A percentile compares a stretch with the other conserved stretches of the same genome.
Conservation (phyloP, 1,140 invertebrate genomes). For the Drosophila guanche region DNA sequence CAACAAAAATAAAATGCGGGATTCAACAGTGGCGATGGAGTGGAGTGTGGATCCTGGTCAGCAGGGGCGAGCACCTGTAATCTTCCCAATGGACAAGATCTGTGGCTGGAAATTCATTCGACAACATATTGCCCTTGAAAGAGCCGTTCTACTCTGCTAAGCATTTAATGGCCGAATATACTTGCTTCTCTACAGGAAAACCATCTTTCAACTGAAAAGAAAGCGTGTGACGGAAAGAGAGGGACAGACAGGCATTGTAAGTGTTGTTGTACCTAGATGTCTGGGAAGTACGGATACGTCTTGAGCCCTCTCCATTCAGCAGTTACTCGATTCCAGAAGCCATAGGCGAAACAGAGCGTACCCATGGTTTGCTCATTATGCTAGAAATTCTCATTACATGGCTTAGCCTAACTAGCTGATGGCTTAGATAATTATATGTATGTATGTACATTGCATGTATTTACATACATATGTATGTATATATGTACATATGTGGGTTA, state of each 20-base stretch:
- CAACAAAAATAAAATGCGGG: slow-evolving; percentile 68
- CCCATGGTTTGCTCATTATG: slow-evolving; percentile 13
- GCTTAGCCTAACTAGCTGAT: slow-evolving; percentile 6
- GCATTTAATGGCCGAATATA: slow-evolving; percentile 57
- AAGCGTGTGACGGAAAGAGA: slow-evolving; percentile 60
- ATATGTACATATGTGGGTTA: background rate
- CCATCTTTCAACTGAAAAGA: slow-evolving; percentile 64
- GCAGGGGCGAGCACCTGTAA: slow-evolving; percentile 9
- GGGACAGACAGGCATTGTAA: slow-evolving; percentile 7
- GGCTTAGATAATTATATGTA: slow-evolving; percentile 25
- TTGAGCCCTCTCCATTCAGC: slow-evolving; percentile 12
- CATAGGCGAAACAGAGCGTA: slow-evolving; percentile 33
- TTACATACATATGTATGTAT: background rate
- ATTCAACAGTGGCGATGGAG: slow-evolving; percentile 54
- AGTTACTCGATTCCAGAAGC: slow-evolving; percentile 23
- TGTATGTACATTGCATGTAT: too few species aligned
- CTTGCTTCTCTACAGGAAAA: slow-evolving; percentile 42
- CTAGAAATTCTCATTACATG: slow-evolving; percentile 27
- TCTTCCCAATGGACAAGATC: slow-evolving; percentile 1
- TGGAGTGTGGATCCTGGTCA: slow-evolving; percentile 14
- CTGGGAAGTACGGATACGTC: slow-evolving; percentile 25
- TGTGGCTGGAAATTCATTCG: background rate
- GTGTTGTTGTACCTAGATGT: slow-evolving; percentile 24
- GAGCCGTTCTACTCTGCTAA: slow-evolving; percentile 60
- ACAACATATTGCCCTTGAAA: background rate